Evolutionary conservation across 2,888 invertebrate genomes (phyloP).

Genomic region (Eilema depressum): DNA sequence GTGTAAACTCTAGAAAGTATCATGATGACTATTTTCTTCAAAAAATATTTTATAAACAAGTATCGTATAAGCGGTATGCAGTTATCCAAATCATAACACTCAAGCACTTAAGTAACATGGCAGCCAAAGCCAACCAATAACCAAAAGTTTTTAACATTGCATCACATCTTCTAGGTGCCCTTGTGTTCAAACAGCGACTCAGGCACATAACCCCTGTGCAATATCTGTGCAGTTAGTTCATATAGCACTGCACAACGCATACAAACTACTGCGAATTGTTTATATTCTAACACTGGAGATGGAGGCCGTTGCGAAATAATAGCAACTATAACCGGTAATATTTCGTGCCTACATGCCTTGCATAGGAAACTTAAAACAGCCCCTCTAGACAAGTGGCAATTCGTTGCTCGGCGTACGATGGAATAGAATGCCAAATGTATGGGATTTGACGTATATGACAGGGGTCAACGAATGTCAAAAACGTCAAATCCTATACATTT

Average conservation of each 20-base stretch:
- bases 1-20: no score
- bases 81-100: not conserved
- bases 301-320: not conserved
- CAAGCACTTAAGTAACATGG: not conserved
- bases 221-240: not conserved
- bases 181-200: not conserved
- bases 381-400: no score
- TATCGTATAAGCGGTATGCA: no score
- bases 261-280: not conserved
- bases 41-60: no score
- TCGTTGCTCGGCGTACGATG: no score
- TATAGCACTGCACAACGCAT: not conserved
- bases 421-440: no score
- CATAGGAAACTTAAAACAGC: not conserved
- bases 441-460: no score
- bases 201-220: not conserved
- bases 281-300: not conserved
- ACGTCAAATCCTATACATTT: no score
- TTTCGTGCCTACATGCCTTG: not conserved
- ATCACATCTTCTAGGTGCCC: not conserved
- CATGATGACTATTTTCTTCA: no score
- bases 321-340: slow-evolving; percentile 12
- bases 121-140: not conserved
- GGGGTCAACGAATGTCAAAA: no score
- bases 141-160: not conserved